Evolutionary conservation across 2,113 vertebrate genomes (phyloP).

Genomic region (Bungarus multicinctus): DNA sequence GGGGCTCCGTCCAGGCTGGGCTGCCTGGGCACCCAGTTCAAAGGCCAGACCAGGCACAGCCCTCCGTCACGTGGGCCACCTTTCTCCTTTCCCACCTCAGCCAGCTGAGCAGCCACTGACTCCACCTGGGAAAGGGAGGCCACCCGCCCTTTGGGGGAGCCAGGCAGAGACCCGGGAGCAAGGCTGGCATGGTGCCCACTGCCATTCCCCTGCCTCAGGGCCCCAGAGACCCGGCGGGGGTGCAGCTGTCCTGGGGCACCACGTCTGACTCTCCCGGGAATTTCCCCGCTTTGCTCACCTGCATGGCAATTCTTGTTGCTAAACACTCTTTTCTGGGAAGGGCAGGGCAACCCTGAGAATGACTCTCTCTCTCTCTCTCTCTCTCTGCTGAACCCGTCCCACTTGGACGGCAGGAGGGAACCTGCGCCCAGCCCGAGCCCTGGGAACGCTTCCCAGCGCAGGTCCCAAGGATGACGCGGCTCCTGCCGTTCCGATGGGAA

Average conservation of each 20-base stretch:
- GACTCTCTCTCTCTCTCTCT: not conserved
- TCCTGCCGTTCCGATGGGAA: not conserved
- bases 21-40: not conserved
- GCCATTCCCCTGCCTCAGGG: not conserved
- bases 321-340: not conserved
- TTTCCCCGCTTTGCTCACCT: not conserved
- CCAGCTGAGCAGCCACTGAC: not conserved
- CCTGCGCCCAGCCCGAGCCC: not conserved
- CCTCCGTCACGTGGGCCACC: accelerated
- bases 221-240: not conserved
- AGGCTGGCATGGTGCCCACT: not conserved
- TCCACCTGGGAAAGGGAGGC: not conserved
- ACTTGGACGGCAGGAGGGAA: not conserved
- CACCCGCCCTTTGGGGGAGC: not conserved
- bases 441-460: slow-evolving; percentile 4
- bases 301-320: not conserved
- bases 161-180: not conserved
- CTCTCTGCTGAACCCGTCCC: not conserved
- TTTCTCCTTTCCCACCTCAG: not conserved
- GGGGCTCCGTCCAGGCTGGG: not conserved
- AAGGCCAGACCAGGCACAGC: not conserved
- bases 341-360: not conserved
- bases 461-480: not conserved
- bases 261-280: not conserved
- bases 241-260: not conserved